Percentiles rank a stretch among this genome's conserved stretches.
Conservation (phyloP, 2,888 invertebrate species). For the Phortica magna region DNA sequence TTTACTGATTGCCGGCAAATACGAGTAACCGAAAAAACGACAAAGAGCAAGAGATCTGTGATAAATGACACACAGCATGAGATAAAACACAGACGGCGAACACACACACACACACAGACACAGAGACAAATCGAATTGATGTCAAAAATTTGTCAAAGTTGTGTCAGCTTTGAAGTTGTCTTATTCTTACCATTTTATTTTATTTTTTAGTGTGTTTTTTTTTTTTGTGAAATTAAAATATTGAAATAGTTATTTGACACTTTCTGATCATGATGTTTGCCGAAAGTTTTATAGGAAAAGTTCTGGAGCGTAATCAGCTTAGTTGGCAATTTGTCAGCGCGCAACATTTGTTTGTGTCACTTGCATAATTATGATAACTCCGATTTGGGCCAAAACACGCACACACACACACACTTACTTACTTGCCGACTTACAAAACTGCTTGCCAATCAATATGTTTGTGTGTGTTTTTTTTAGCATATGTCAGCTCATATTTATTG, state of each 20-base stretch:
- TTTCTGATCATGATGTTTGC: background rate
- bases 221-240: conserved; percentile 5
- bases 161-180: background rate
- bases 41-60: background rate
- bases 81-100: background rate
- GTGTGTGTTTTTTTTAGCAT: background rate
- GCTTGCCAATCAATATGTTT: background rate
- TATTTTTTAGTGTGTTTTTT: background rate
- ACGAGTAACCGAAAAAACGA: background rate
- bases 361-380: conserved; percentile 13
- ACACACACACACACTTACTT: background rate
- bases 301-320: conserved; percentile 2
- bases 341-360: background rate
- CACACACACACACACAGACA: background rate
- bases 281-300: background rate
- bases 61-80: conserved; percentile 1
- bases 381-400: background rate
- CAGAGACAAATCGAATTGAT: conserved; percentile 12
- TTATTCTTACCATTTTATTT: background rate
- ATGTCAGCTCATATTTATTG: conserved; percentile 3
- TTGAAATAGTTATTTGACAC: conserved; percentile 19
- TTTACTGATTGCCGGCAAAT: background rate
- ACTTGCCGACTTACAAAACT: background rate
- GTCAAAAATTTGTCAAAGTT: conserved; percentile 22
- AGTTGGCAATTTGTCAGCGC: conserved; percentile 14